Percentiles rank a stretch among this genome's conserved stretches.
These are phyloP conservation scores for Aradophagus sp. DNA, from an alignment of 1,140 invertebrate species.

Conservation along the genomic window DNA sequence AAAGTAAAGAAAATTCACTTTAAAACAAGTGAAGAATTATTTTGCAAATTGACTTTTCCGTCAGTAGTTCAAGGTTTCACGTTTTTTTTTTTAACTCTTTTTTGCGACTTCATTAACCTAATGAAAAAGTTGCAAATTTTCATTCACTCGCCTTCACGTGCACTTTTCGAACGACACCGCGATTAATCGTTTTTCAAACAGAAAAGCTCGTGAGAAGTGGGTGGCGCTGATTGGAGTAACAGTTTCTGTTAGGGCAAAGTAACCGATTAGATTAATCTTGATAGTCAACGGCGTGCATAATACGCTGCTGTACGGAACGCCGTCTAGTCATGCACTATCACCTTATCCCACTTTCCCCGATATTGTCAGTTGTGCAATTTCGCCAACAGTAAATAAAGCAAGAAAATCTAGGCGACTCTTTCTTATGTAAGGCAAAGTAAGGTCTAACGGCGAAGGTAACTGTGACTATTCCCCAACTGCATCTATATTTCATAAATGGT, in stretches of 20 bases:
- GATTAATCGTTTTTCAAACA: too few relatives aligned
- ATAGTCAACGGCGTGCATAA: constrained; percentile 6
- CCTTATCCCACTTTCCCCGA: constrained; percentile 29
- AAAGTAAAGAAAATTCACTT: too few relatives aligned
- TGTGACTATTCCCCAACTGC: not conserved
- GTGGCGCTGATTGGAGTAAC: constrained; percentile 14
- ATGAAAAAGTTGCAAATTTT: too few relatives aligned
- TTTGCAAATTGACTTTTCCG: too few relatives aligned
- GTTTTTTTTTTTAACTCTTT: too few relatives aligned
- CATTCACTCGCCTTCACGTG: too few relatives aligned
- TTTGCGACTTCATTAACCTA: too few relatives aligned
- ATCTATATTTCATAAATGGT: too few relatives aligned
- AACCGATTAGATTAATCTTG: constrained; percentile 22
- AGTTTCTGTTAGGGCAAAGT: constrained; percentile 23
- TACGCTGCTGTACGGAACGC: not conserved
- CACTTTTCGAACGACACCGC: too few relatives aligned
- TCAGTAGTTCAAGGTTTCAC: too few relatives aligned
- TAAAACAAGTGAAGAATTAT: too few relatives aligned
- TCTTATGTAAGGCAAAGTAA: constrained; percentile 55
- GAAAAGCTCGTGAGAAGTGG: too few relatives aligned
- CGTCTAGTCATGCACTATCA: constrained; percentile 9
- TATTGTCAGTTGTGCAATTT: constrained; percentile 32
- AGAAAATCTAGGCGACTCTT: constrained; percentile 46
- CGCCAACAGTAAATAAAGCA: constrained; percentile 22
- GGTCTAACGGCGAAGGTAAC: constrained; percentile 51